A percentile compares a stretch with the other conserved stretches of the same genome.
phyloP scores from a whole-genome alignment of 2,888 invertebrate genomes.

The Panopea generosa region DNA sequence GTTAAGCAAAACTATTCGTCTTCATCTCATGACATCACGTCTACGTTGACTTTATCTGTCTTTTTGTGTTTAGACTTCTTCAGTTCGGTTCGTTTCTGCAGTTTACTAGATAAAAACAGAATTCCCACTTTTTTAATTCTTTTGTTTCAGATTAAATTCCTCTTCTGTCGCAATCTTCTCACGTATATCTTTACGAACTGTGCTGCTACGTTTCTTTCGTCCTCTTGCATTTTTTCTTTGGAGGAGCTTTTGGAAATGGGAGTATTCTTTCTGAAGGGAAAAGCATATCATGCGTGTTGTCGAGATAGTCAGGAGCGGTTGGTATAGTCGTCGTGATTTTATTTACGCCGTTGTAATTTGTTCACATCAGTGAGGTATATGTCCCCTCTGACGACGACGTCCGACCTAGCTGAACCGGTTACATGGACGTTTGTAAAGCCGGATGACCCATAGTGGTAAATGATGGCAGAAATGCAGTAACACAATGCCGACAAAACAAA shows the following conservation, averaged over 20 bases:
- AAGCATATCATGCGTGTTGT: constrained; percentile 10
- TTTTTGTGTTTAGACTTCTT: too few species aligned
- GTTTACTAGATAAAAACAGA: constrained; percentile 5
- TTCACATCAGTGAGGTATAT: constrained; percentile 35
- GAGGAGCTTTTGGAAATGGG: constrained; percentile 42
- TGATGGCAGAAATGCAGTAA: constrained; percentile 35
- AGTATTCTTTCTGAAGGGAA: constrained; percentile 40
- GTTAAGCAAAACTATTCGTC: constrained; percentile 36
- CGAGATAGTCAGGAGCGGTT: neutral
- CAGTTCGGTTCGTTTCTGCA: constrained; percentile 6
- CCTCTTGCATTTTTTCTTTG: constrained; percentile 32
- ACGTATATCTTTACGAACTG: constrained; percentile 46
- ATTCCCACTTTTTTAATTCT: constrained; percentile 7
- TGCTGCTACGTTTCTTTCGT: constrained; percentile 39
- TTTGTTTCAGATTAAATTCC: constrained; percentile 15
- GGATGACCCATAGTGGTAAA: constrained; percentile 20
- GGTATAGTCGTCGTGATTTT: constrained; percentile 19
- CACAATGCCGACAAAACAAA: constrained; percentile 33
- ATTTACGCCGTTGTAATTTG: constrained; percentile 42
- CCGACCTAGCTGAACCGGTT: constrained; percentile 32
- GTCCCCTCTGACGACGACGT: constrained; percentile 30
- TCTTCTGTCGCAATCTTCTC: constrained; percentile 40
- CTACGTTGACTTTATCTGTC: constrained; percentile 4
- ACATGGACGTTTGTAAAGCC: constrained; percentile 32
- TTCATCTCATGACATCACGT: constrained; percentile 21